Evolutionary conservation across 2,797 vertebrate species (phyloP).

Genomic region (Podarcis siculus): DNA sequence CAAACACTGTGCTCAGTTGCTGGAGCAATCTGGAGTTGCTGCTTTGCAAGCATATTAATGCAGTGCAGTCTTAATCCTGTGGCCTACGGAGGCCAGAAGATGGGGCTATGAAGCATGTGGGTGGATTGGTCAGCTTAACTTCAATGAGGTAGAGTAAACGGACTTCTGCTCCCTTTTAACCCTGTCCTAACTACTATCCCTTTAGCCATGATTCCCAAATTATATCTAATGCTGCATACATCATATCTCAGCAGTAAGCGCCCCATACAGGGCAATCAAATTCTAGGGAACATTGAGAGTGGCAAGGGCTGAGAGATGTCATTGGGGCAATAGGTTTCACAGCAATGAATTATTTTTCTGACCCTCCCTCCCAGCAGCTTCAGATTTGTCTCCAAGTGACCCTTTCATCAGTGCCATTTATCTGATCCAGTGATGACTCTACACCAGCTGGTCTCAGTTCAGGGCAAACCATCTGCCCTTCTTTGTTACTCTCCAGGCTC

Average conservation of each 20-base stretch:
- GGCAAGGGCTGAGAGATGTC: background rate
- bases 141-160: background rate
- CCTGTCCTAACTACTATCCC: background rate
- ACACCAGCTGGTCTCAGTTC: too few species aligned
- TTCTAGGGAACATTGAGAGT: background rate
- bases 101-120: too few species aligned
- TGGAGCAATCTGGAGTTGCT: background rate
- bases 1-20: too few species aligned
- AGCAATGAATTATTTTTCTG: too few species aligned
- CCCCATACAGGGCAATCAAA: background rate
- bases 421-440: background rate
- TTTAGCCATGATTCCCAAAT: background rate
- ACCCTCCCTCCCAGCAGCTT: background rate
- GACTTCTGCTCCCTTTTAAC: background rate
- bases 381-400: background rate
- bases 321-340: background rate
- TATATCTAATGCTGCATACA: background rate
- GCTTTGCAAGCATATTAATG: background rate
- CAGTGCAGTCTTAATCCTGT: background rate
- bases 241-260: background rate
- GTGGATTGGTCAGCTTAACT: background rate
- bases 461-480: background rate
- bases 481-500: background rate
- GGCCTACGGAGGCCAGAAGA: background rate
- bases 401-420: background rate